phyloP scores from a whole-genome alignment of 2,888 invertebrate genomes.

The Bombyx huttoni region DNA sequence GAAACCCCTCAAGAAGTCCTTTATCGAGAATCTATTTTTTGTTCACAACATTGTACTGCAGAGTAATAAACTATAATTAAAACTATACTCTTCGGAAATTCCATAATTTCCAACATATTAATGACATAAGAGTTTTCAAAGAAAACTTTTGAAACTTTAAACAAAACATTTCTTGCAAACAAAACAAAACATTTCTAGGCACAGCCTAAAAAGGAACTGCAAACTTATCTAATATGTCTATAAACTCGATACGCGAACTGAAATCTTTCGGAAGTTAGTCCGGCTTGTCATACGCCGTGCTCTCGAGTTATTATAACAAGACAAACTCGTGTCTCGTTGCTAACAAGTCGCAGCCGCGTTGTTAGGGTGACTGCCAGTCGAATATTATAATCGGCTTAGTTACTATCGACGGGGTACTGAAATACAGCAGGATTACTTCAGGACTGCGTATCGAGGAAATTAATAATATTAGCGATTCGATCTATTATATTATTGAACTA shows the following conservation, averaged over 20 bases:
- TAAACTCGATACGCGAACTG: constrained; percentile 3
- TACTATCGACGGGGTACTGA: constrained; percentile 15
- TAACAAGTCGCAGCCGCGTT: constrained; percentile 37
- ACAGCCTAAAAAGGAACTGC: no score
- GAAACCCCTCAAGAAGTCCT: no score
- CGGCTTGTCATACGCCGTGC: constrained; percentile 12
- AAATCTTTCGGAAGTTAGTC: constrained; percentile 11
- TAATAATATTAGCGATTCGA: neutral
- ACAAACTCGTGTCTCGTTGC: constrained; percentile 34
- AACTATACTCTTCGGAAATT: no score
- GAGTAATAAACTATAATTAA: no score
- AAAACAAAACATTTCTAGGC: no score
- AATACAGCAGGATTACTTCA: neutral
- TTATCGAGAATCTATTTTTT: no score
- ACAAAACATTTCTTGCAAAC: no score
- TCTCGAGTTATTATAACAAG: constrained; percentile 42
- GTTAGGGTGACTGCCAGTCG: constrained; percentile 18
- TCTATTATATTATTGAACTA: neutral
- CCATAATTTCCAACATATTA: no score
- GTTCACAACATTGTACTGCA: no score
- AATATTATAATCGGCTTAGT: constrained; percentile 30
- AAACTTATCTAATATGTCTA: no score
- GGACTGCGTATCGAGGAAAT: neutral
- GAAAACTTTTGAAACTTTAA: neutral
- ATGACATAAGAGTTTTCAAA: neutral